Percentiles rank a stretch among this genome's conserved stretches.
Conservation (phyloP, 2,888 invertebrate genomes). For the Abscondita cerata region DNA sequence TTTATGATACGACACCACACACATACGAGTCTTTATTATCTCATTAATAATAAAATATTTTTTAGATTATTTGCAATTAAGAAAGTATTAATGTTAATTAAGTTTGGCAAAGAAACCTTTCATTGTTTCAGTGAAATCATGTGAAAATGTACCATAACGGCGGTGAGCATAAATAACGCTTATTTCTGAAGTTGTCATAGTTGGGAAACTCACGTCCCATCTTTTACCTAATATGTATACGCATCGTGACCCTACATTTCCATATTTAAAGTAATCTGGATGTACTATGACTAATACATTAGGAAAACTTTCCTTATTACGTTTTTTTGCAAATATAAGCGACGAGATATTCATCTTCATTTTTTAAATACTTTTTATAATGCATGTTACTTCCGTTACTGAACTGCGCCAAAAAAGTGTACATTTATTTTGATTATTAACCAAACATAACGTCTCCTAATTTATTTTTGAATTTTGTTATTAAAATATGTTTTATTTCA, state of each 20-base stretch:
- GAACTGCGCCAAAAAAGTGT: no score
- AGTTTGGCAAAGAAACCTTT: not conserved
- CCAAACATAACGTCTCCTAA: no score
- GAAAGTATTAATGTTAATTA: not conserved
- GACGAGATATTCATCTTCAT: not conserved
- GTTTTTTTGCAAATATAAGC: constrained; percentile 6
- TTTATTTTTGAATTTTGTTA: no score
- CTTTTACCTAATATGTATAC: constrained; percentile 28
- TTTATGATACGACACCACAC: constrained; percentile 3
- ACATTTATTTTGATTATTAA: no score
- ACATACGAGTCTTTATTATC: not conserved
- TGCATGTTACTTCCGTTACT: no score
- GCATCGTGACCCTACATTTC: constrained; percentile 21
- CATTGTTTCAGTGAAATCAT: constrained; percentile 8
- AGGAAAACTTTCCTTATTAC: constrained; percentile 10
- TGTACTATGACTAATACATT: constrained; percentile 19
- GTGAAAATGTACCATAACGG: constrained; percentile 8
- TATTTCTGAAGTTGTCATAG: constrained; percentile 17
- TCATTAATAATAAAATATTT: no score
- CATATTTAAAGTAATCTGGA: constrained; percentile 27
- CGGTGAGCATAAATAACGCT: constrained; percentile 11
- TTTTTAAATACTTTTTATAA: no score
- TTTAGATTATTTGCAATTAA: no score
- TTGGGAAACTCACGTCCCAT: constrained; percentile 27
- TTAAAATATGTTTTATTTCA: no score